phyloP scores from a whole-genome alignment of 2,888 invertebrate species.

The Megalurothrips usitatus region DNA sequence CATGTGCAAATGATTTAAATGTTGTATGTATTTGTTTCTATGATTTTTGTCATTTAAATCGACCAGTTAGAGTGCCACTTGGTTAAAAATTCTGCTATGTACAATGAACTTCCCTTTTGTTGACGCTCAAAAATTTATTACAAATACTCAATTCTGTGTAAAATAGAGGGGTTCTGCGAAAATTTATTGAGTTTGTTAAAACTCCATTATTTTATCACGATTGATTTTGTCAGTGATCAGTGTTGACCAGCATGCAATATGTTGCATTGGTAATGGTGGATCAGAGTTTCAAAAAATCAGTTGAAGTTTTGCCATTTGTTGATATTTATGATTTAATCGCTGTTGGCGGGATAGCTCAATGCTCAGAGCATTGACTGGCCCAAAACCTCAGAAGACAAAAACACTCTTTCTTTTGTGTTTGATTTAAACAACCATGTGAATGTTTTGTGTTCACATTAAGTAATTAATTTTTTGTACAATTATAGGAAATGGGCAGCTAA shows the following conservation, averaged over 20 bases:
- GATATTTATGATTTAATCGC: not conserved
- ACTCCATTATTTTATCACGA: not conserved
- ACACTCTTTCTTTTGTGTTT: not conserved
- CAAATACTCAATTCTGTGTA: not conserved
- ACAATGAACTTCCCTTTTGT: not conserved
- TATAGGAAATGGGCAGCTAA: not conserved
- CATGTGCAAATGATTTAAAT: not conserved
- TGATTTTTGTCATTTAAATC: too few species aligned
- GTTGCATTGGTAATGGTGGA: too few species aligned
- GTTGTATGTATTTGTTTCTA: not conserved
- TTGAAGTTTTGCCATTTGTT: not conserved
- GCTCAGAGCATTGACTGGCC: constrained; percentile 2
- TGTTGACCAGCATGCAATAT: not conserved
- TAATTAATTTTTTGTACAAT: not conserved
- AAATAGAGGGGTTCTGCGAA: not conserved
- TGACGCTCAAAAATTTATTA: not conserved
- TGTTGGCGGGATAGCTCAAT: not conserved
- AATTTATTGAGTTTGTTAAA: not conserved
- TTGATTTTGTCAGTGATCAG: not conserved
- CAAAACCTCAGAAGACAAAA: constrained; percentile 7
- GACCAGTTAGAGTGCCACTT: too few species aligned
- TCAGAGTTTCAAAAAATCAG: not conserved
- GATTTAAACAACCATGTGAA: too few species aligned
- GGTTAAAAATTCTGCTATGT: too few species aligned
- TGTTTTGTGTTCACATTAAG: not conserved